A percentile compares a stretch with the other conserved stretches of the same genome.
Conservation (phyloP, 2,113 vertebrate genomes). For the Perognathus longimembris region DNA sequence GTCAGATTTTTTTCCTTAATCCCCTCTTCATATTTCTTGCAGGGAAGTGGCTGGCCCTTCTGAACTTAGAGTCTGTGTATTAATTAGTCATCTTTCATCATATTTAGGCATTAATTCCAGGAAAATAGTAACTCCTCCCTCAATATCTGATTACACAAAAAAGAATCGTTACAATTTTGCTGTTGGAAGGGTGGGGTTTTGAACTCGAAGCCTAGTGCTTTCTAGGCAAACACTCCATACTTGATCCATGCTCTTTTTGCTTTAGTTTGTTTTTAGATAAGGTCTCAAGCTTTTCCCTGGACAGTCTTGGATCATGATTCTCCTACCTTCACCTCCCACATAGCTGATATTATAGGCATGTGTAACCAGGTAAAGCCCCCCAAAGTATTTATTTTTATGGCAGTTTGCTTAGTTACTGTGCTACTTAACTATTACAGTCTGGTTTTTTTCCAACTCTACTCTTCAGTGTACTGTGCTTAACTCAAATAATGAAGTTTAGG, state of each 20-base stretch:
- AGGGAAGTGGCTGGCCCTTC: not conserved
- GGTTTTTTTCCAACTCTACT: constrained; percentile 2
- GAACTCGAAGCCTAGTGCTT: no score
- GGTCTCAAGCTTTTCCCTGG: no score
- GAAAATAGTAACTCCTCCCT: not conserved
- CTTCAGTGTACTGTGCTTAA: constrained; percentile 7
- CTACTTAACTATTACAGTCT: not conserved
- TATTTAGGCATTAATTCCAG: constrained; percentile 26
- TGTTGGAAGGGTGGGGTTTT: no score
- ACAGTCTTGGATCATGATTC: no score
- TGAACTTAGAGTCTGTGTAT: constrained; percentile 14
- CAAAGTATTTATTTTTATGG: constrained; percentile 20
- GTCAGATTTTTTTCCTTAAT: not conserved
- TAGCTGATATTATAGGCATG: no score
- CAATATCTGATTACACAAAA: not conserved
- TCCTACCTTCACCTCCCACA: no score
- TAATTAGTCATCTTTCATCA: constrained; percentile 23
- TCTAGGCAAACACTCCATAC: no score
- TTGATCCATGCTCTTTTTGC: no score
- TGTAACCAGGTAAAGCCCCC: no score
- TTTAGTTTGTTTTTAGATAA: no score
- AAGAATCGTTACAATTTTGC: not conserved
- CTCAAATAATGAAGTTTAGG: constrained; percentile 58
- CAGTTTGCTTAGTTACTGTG: not conserved
- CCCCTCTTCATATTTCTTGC: not conserved